A percentile compares a stretch with the other conserved stretches of the same genome.
phyloP scores from a whole-genome alignment of 2,888 invertebrate genomes.

The Drosophila nr. fundita region DNA sequence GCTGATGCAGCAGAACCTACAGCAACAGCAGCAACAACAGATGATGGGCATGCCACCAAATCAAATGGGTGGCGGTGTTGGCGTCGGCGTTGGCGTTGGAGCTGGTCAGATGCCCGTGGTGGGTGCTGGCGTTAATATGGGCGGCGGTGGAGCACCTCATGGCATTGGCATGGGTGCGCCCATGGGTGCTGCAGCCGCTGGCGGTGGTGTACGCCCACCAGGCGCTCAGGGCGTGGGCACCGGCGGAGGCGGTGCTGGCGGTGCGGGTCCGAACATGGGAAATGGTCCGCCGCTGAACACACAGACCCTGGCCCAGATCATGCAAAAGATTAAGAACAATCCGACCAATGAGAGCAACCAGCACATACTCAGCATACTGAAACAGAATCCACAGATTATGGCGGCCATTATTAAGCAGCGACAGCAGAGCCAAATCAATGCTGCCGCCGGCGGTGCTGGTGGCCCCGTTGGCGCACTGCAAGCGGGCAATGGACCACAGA shows the following conservation, averaged over 20 bases:
- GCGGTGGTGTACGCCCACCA: conserved; percentile 84
- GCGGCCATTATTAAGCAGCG: conserved; percentile 96
- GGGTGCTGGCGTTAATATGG: conserved; percentile 76
- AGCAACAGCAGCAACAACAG: conserved; percentile 80
- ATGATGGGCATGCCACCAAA: conserved; percentile 84
- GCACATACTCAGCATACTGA: conserved; percentile 94
- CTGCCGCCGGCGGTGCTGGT: conserved; percentile 66
- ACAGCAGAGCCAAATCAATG: conserved; percentile 86
- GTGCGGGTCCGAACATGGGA: conserved; percentile 69
- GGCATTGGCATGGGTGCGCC: conserved; percentile 71
- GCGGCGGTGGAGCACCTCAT: conserved; percentile 56
- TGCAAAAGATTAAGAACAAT: conserved; percentile 95
- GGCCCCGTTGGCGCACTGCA: conserved; percentile 66
- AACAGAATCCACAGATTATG: conserved; percentile 97
- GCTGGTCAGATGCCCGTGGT: conserved; percentile 68
- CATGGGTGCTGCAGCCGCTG: conserved; percentile 65
- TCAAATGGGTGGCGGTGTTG: conserved; percentile 75
- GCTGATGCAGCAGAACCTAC: conserved; percentile 84
- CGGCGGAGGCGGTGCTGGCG: conserved; percentile 57
- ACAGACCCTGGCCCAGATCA: conserved; percentile 92
- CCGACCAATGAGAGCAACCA: conserved; percentile 96
- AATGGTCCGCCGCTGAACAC: conserved; percentile 84
- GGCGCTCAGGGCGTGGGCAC: conserved; percentile 81
- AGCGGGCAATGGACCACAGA: conserved; percentile 77
- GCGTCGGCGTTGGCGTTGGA: conserved; percentile 26